phyloP scores from a whole-genome alignment of 2,888 invertebrate species.

The Xylophagus ater region DNA sequence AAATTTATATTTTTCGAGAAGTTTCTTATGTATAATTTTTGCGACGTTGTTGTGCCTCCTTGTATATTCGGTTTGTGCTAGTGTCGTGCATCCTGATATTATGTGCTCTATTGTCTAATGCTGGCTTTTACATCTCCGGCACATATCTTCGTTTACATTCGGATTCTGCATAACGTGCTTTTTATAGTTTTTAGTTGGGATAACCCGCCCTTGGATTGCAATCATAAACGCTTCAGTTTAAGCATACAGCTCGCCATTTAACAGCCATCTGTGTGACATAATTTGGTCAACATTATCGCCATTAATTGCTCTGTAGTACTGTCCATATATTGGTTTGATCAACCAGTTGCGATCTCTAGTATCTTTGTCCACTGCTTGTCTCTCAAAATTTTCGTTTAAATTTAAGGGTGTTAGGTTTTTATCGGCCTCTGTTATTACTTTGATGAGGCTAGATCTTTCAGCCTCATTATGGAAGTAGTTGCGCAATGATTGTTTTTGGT shows the following conservation, averaged over 20 bases:
- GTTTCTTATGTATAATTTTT: conserved; percentile 8
- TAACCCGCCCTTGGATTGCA: conserved; percentile 9
- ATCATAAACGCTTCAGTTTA: conserved; percentile 12
- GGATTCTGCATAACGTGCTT: too few species aligned
- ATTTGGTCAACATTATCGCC: conserved; percentile 10
- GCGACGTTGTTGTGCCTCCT: conserved; percentile 11
- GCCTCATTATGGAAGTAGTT: conserved; percentile 5
- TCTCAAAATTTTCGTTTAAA: conserved; percentile 1
- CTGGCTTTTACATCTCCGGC: not conserved
- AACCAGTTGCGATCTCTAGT: conserved; percentile 6
- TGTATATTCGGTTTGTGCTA: conserved; percentile 8
- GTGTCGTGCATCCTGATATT: conserved; percentile 8
- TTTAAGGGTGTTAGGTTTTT: conserved; percentile 9
- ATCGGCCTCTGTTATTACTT: conserved; percentile 5
- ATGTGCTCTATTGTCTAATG: conserved; percentile 9
- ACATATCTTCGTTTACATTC: too few species aligned
- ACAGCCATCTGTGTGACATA: conserved; percentile 11
- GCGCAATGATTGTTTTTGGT: conserved; percentile 9
- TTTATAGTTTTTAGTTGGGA: conserved; percentile 9
- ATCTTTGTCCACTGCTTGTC: conserved; percentile 5
- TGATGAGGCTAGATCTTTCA: conserved; percentile 3
- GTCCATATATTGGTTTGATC: conserved; percentile 10
- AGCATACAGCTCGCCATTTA: conserved; percentile 6
- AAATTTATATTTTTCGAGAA: conserved; percentile 6
- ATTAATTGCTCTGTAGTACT: conserved; percentile 8